Percentiles rank a stretch among this genome's conserved stretches.
Evolutionary conservation across 2,797 vertebrate genomes (phyloP).

Genomic region (Eurystomus glaucurus): DNA sequence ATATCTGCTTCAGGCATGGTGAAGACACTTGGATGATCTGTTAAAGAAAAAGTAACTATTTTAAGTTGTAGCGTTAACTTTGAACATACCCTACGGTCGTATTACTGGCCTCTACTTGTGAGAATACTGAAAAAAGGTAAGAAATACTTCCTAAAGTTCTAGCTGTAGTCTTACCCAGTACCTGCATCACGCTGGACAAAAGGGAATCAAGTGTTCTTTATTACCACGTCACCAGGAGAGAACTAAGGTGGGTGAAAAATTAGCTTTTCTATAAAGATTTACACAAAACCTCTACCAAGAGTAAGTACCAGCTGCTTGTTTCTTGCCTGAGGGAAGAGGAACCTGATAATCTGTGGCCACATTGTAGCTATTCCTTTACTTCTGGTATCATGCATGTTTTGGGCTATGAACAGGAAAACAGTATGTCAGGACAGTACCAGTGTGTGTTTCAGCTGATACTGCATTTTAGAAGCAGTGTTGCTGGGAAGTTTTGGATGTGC

Average conservation of each 20-base stretch:
- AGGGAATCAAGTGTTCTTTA: not conserved
- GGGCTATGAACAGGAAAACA: not conserved
- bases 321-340: not conserved
- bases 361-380: not conserved
- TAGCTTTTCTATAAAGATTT: not conserved
- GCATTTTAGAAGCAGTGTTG: not conserved
- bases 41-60: constrained; percentile 48
- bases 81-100: not conserved
- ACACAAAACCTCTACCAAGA: not conserved
- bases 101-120: not conserved
- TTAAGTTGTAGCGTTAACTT: not conserved
- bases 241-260: not conserved
- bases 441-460: not conserved
- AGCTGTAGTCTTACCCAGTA: not conserved
- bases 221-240: not conserved
- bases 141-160: not conserved
- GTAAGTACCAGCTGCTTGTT: not conserved
- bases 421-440: not conserved
- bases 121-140: not conserved
- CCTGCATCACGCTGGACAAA: not conserved
- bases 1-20: constrained; percentile 92
- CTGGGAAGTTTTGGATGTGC: not conserved
- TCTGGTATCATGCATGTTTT: not conserved
- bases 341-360: not conserved
- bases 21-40: constrained; percentile 91